phyloP scores from a whole-genome alignment of 2,797 vertebrate genomes.

The Propithecus perrieri region DNA sequence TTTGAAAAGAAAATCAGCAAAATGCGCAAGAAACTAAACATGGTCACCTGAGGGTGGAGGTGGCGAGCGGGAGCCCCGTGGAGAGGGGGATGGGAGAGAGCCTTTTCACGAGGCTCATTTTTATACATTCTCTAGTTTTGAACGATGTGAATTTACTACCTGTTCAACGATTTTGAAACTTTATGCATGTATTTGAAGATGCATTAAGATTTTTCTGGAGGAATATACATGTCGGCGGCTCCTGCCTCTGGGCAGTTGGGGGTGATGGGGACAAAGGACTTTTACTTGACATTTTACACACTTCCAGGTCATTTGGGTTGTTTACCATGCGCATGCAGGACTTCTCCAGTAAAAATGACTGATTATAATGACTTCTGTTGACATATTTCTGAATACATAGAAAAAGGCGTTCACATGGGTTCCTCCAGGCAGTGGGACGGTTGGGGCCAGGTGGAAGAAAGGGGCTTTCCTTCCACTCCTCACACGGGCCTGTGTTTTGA shows the following conservation, averaged over 20 bases:
- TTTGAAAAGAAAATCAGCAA: not conserved
- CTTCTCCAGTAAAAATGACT: not conserved
- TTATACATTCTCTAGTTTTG: not conserved
- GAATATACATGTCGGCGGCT: not conserved
- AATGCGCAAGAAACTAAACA: not conserved
- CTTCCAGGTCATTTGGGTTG: not conserved
- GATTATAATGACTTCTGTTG: not conserved
- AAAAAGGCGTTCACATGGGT: not conserved
- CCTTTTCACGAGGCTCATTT: not conserved
- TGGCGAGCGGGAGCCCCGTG: not conserved
- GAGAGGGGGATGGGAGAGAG: not conserved
- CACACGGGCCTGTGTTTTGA: not conserved
- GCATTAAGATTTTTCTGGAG: not conserved
- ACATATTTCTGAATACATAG: not conserved
- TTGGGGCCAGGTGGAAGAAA: not conserved
- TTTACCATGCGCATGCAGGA: rapidly evolving
- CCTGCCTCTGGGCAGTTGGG: not conserved
- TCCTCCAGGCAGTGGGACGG: not conserved
- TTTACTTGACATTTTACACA: not conserved
- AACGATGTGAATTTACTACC: not conserved
- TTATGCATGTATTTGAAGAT: not conserved
- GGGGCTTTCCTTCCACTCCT: too few relatives aligned
- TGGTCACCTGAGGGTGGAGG: not conserved
- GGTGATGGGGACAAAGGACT: not conserved
- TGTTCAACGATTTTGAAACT: not conserved